Conservation (phyloP, 2,797 vertebrate species). For the Morelia viridis region DNA sequence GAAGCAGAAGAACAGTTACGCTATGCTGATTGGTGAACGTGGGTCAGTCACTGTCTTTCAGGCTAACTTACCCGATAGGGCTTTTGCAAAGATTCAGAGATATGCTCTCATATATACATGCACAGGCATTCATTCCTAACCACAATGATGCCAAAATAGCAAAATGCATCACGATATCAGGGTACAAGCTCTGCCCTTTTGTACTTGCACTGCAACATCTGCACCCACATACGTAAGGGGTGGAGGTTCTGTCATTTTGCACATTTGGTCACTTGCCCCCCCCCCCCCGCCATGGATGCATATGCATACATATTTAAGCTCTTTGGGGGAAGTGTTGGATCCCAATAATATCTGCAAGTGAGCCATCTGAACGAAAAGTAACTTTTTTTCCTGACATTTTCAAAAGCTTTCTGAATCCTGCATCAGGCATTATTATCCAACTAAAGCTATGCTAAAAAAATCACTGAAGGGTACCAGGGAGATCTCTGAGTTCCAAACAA, state of each 20-base stretch:
- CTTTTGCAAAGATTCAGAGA: background rate
- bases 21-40: background rate
- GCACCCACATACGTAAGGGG: background rate
- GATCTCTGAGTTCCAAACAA: background rate
- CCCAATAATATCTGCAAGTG: background rate
- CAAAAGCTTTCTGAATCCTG: slow-evolving; percentile 4
- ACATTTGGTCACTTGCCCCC: background rate
- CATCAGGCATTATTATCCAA: background rate
- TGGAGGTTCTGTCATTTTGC: background rate
- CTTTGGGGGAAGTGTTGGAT: background rate
- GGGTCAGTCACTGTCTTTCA: background rate
- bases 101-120: background rate
- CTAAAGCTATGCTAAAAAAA: slow-evolving; percentile 31
- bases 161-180: background rate
- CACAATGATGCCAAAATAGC: background rate
- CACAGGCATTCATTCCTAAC: background rate
- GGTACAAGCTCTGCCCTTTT: background rate
- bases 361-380: background rate
- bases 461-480: background rate
- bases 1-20: background rate
- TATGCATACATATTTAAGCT: background rate
- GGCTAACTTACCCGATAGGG: background rate
- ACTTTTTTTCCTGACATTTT: background rate
- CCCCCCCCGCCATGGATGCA: background rate
- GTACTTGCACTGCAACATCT: background rate